A percentile compares a stretch with the other conserved stretches of the same genome.
These are phyloP conservation scores for Lasioglossum lativentre DNA, from an alignment of 2,888 invertebrate genomes.

Conservation along the genomic window DNA sequence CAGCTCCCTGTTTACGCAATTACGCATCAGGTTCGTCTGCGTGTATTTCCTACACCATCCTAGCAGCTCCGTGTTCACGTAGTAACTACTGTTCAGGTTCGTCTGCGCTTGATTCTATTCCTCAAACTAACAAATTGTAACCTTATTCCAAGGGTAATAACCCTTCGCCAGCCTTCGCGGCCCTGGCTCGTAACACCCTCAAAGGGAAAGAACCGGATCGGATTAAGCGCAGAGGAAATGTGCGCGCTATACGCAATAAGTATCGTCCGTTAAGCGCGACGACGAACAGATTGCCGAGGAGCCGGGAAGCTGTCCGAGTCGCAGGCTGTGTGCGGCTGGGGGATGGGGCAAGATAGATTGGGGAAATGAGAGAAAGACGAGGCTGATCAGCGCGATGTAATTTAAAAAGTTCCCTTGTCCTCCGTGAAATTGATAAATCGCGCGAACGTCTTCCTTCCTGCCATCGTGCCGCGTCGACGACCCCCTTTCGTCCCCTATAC, in stretches of 20 bases:
- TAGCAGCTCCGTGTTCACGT: no score
- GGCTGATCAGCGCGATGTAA: slow-evolving; percentile 78
- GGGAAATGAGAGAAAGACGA: slow-evolving; percentile 71
- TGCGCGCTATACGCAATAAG: slow-evolving; percentile 71
- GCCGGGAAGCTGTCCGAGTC: slow-evolving; percentile 36
- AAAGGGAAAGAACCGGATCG: slow-evolving; percentile 65
- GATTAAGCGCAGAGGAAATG: slow-evolving; percentile 68
- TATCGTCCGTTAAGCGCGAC: slow-evolving; percentile 70
- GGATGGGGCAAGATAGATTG: slow-evolving; percentile 43
- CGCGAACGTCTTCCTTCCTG: slow-evolving; percentile 63
- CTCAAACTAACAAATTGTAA: no score
- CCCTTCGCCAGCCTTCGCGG: no score
- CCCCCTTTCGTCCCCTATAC: neutral
- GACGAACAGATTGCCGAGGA: slow-evolving; percentile 55
- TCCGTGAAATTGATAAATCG: slow-evolving; percentile 81
- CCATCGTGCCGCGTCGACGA: neutral
- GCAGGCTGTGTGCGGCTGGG: neutral
- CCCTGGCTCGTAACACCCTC: no score
- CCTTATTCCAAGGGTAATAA: no score
- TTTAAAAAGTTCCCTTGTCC: slow-evolving; percentile 80
- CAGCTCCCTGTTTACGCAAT: no score
- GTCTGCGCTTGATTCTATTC: no score
- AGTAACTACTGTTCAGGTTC: no score
- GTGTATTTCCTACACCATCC: no score
- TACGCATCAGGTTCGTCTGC: no score